Evolutionary conservation across 1,140 invertebrate species (phyloP).

Genomic region (Gonioctena quinquepunctata): DNA sequence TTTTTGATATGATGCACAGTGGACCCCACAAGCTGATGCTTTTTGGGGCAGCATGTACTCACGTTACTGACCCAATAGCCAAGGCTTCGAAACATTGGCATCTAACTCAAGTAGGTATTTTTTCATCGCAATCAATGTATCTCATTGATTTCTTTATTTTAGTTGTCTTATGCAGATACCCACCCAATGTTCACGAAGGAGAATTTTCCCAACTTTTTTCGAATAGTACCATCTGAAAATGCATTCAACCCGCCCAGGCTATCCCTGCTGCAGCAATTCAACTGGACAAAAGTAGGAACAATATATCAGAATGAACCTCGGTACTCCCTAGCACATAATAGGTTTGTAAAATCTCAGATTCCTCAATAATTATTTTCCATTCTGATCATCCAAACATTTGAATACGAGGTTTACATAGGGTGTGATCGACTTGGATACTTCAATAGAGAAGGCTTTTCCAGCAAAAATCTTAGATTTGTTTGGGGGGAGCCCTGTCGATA

Average conservation of each 20-base stretch:
- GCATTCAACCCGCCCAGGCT: conserved; percentile 93
- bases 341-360: conserved; percentile 33
- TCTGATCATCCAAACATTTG: too few relatives aligned
- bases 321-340: conserved; percentile 72
- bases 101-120: conserved; percentile 89
- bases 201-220: conserved; percentile 95
- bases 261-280: conserved; percentile 85
- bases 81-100: conserved; percentile 97
- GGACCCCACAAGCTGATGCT: conserved; percentile 90
- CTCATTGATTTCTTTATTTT: too few relatives aligned
- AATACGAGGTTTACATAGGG: too few relatives aligned
- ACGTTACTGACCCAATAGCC: conserved; percentile 96
- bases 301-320: conserved; percentile 96
- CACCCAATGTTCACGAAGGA: conserved; percentile 96
- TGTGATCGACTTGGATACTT: too few relatives aligned
- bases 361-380: too few relatives aligned
- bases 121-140: too few relatives aligned
- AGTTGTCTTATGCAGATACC: conserved; percentile 97
- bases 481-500: too few relatives aligned
- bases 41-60: conserved; percentile 94
- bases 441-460: too few relatives aligned
- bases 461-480: too few relatives aligned
- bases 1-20: conserved; percentile 98
- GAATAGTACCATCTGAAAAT: conserved; percentile 93
- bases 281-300: conserved; percentile 96